These are phyloP conservation scores for Nothoprocta pentlandii DNA, from an alignment of 2,113 vertebrate genomes.

Conservation along the genomic window DNA sequence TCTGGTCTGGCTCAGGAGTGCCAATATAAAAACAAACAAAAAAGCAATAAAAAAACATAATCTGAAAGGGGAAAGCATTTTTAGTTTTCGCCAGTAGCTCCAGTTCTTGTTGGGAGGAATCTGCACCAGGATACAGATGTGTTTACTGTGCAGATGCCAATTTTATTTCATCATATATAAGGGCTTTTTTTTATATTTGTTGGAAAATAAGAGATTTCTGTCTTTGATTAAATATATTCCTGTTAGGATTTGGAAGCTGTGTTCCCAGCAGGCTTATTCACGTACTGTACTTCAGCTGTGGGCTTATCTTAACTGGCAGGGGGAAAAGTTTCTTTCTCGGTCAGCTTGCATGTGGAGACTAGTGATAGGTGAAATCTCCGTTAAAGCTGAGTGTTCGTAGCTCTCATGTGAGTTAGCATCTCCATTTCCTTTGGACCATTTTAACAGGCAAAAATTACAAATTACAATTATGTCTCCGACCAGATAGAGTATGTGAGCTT, in stretches of 20 bases:
- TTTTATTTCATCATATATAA: not conserved
- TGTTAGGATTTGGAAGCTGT: not conserved
- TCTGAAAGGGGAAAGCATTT: not conserved
- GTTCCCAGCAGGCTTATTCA: not conserved
- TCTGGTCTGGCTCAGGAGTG: not conserved
- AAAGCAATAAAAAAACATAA: not conserved
- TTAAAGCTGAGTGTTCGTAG: not conserved
- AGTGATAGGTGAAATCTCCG: not conserved
- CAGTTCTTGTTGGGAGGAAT: not conserved
- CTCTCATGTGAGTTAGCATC: not conserved
- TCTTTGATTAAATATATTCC: slow-evolving; percentile 23
- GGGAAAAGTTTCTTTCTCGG: not conserved
- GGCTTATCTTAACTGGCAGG: not conserved
- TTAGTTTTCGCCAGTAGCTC: not conserved
- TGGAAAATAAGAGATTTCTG: slow-evolving; percentile 14
- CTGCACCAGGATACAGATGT: not conserved
- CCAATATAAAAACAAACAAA: not conserved
- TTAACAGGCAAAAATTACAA: not conserved
- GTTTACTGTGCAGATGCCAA: slow-evolving; percentile 35
- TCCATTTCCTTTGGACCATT: not conserved
- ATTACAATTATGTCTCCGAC: not conserved
- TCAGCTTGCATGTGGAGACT: not conserved
- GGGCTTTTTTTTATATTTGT: not conserved
- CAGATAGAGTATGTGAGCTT: not conserved
- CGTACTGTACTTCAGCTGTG: not conserved